These are phyloP conservation scores for Macrocentrus cingulum DNA, from an alignment of 1,140 invertebrate species.

Conservation along the genomic window DNA sequence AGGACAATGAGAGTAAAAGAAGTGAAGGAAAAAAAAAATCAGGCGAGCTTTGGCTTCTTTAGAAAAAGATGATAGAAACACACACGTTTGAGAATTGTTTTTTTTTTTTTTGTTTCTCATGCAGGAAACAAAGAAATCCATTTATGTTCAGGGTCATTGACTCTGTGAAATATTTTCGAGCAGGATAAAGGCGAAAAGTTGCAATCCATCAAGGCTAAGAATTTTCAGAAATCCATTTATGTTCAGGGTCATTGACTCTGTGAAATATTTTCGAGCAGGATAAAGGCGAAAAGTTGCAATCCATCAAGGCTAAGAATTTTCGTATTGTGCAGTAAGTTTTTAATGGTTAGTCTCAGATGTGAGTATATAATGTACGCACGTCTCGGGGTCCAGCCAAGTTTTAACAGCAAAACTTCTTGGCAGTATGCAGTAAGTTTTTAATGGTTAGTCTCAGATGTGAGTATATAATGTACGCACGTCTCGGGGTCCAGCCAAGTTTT, in stretches of 20 bases:
- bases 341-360: too few species aligned
- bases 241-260: constrained; percentile 43
- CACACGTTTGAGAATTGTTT: too few species aligned
- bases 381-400: constrained; percentile 42
- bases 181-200: too few species aligned
- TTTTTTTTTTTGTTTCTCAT: not conserved
- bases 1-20: constrained; percentile 26
- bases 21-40: constrained; percentile 7
- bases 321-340: too few species aligned
- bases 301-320: too few species aligned
- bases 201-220: too few species aligned
- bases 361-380: too few species aligned
- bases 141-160: constrained; percentile 47
- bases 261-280: constrained; percentile 3
- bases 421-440: too few species aligned
- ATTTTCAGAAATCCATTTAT: constrained; percentile 38
- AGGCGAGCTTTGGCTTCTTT: constrained; percentile 2
- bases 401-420: constrained; percentile 54
- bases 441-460: too few species aligned
- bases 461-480: too few species aligned
- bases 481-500: constrained; percentile 45
- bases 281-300: too few species aligned
- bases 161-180: constrained; percentile 5
- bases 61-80: not conserved
- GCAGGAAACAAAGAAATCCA: constrained; percentile 16